phyloP scores from a whole-genome alignment of 2,888 invertebrate genomes.

The Trichopria drosophilae region DNA sequence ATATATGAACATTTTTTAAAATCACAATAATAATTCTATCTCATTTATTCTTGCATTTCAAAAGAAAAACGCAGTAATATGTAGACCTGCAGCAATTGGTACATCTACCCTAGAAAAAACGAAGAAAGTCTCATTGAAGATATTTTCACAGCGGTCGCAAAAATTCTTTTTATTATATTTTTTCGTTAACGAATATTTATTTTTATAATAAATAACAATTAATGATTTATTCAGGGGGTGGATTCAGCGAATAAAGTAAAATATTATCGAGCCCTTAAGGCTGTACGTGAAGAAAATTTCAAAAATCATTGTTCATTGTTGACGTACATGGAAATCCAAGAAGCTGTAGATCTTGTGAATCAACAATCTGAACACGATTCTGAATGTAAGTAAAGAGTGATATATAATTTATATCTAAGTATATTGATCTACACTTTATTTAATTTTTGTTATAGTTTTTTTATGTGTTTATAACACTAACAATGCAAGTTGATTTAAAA shows the following conservation, averaged over 20 bases:
- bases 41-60: too few species aligned
- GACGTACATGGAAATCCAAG: conserved; percentile 70
- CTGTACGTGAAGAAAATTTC: conserved; percentile 59
- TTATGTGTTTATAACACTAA: too few species aligned
- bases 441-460: too few species aligned
- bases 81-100: too few species aligned
- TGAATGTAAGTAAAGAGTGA: conserved; percentile 52
- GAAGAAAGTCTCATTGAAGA: too few species aligned
- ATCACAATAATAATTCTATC: too few species aligned
- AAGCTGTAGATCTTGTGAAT: conserved; percentile 69
- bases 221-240: conserved; percentile 57
- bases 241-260: conserved; percentile 63
- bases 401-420: background rate
- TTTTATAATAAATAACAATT: conserved; percentile 9
- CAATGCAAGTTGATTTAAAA: too few species aligned
- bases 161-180: background rate
- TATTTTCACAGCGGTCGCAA: too few species aligned
- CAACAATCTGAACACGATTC: conserved; percentile 62
- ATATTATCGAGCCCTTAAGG: conserved; percentile 61
- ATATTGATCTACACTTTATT: too few species aligned
- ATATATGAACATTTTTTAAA: too few species aligned
- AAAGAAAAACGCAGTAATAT: too few species aligned
- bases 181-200: background rate
- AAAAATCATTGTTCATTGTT: conserved; percentile 64
- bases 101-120: too few species aligned